A percentile compares a stretch with the other conserved stretches of the same genome.
Conservation (phyloP, 1,140 invertebrate species). For the Diprion similis region DNA sequence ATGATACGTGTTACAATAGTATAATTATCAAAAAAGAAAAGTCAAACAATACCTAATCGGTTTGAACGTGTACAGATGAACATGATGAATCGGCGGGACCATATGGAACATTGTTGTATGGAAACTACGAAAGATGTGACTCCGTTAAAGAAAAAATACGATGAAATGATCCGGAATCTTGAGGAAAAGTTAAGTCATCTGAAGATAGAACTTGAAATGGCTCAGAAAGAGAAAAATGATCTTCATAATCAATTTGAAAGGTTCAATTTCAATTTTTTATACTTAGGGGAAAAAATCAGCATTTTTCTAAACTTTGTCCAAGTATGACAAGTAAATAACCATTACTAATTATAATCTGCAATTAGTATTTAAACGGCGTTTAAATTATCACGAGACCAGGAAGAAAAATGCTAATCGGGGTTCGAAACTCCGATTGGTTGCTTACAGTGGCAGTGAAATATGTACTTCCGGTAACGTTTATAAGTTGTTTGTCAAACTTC, state of each 20-base stretch:
- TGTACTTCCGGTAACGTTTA: too few species aligned
- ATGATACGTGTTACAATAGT: too few species aligned
- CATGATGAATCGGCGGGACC: conserved; percentile 11
- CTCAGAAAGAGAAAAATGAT: conserved; percentile 21
- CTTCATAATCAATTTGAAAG: conserved; percentile 33
- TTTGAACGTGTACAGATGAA: not conserved
- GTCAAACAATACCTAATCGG: not conserved
- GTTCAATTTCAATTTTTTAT: conserved; percentile 12
- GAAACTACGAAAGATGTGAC: not conserved
- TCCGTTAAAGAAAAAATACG: conserved; percentile 24
- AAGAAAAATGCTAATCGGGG: too few species aligned
- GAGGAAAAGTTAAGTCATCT: conserved; percentile 24
- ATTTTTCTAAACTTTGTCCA: too few species aligned
- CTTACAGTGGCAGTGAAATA: too few species aligned
- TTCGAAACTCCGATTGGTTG: too few species aligned
- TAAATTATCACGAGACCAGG: too few species aligned
- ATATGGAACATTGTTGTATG: conserved; percentile 9
- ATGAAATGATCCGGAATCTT: conserved; percentile 29
- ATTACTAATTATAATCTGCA: too few species aligned
- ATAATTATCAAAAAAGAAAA: not conserved
- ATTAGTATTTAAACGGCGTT: too few species aligned
- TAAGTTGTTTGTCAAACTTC: too few species aligned
- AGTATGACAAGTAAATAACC: too few species aligned
- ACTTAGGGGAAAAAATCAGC: not conserved
- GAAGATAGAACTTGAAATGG: conserved; percentile 23